Percentiles rank a stretch among this genome's conserved stretches.
phyloP scores from a whole-genome alignment of 2,888 invertebrate species.

The Epicampocera succincta region DNA sequence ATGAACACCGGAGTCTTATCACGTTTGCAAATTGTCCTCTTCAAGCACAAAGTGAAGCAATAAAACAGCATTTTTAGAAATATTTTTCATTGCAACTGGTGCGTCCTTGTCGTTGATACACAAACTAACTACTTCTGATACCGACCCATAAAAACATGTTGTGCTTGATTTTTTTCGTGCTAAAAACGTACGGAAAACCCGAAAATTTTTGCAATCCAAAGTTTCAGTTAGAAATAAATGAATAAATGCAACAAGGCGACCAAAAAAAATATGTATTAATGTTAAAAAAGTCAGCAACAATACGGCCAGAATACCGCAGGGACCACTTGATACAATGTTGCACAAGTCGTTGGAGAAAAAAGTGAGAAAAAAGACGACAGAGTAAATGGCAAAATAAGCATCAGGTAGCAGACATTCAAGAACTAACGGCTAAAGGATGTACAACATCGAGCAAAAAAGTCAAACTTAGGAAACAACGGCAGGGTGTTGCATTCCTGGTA shows the following conservation, averaged over 20 bases:
- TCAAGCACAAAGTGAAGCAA: constrained; percentile 42
- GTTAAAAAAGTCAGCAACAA: constrained; percentile 13
- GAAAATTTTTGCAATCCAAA: constrained; percentile 36
- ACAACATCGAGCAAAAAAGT: constrained; percentile 38
- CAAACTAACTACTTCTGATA: constrained; percentile 36
- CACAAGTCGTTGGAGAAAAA: constrained; percentile 48
- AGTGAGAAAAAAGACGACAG: constrained; percentile 22
- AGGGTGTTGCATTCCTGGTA: not conserved
- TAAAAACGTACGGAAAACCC: constrained; percentile 24
- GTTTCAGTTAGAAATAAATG: constrained; percentile 56
- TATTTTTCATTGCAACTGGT: constrained; percentile 65
- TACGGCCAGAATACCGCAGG: constrained; percentile 51
- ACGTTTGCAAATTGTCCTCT: constrained; percentile 64
- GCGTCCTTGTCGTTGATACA: constrained; percentile 54
- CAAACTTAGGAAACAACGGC: constrained; percentile 7
- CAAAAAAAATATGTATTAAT: not conserved
- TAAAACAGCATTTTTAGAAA: constrained; percentile 65
- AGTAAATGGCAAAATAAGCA: constrained; percentile 21
- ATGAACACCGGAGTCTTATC: constrained; percentile 52
- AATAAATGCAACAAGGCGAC: constrained; percentile 56
- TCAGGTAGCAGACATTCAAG: constrained; percentile 55
- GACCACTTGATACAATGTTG: constrained; percentile 68
- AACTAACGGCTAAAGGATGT: constrained; percentile 50
- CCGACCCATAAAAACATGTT: constrained; percentile 45
- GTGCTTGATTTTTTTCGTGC: not conserved